Percentiles rank a stretch among this genome's conserved stretches.
These are phyloP conservation scores for Stenurella melanura DNA, from an alignment of 2,888 invertebrate species.

Conservation along the genomic window DNA sequence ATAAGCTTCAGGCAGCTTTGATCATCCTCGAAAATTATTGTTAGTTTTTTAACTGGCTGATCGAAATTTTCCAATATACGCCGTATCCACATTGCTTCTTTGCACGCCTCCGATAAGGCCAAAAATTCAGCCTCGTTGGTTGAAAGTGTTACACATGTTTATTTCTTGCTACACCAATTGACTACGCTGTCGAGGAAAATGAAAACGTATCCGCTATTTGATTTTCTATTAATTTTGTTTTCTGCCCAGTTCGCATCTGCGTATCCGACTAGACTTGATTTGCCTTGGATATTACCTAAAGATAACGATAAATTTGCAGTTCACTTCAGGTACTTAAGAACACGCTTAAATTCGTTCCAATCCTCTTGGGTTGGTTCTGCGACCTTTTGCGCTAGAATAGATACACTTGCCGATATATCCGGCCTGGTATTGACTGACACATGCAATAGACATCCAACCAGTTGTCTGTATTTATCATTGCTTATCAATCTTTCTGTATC, in stretches of 20 bases:
- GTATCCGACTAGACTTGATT: background rate
- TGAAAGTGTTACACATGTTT: background rate
- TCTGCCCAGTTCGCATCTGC: background rate
- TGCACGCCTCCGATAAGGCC: too few species aligned
- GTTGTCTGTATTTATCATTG: background rate
- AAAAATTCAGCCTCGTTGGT: background rate
- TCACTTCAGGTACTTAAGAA: background rate
- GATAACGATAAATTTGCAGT: background rate
- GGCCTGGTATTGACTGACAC: background rate
- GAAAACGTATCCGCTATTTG: background rate
- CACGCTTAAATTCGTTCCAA: background rate
- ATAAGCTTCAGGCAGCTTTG: too few species aligned
- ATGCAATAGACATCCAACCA: background rate
- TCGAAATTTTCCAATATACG: background rate
- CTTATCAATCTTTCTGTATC: background rate
- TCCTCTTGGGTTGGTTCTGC: background rate
- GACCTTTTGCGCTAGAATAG: background rate
- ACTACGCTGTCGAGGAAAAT: background rate
- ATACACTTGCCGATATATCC: too few species aligned
- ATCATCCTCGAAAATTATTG: too few species aligned
- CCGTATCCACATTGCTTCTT: background rate
- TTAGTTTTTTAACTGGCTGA: too few species aligned
- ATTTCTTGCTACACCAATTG: background rate
- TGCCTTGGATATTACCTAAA: background rate
- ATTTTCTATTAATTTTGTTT: background rate